Evolutionary conservation across 2,888 invertebrate genomes (phyloP), one percentile per base, ranked within the genome.

Genomic region (Leptinotarsa tumamoca): DNA sequence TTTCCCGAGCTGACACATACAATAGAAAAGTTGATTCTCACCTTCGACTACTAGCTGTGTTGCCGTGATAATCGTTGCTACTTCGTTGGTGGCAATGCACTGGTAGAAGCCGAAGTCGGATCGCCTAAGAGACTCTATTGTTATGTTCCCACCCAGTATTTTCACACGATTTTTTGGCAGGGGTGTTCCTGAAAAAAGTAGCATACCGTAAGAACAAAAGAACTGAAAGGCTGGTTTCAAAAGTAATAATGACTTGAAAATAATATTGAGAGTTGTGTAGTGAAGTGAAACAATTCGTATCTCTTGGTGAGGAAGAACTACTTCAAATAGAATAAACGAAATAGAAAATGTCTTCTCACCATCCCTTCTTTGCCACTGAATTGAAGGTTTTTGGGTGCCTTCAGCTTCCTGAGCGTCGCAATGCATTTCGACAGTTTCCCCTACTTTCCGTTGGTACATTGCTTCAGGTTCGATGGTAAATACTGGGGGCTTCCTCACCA

Each of bases 51-150:
- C 95, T 77, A 97, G 90, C 87, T 96, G 96, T 69, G 96, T 96
- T 81, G 95, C 93, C 23, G 96, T 94, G 74, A 97, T 95, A 87
- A 98, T 94, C n/a, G 96, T 97, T 66, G 98, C 97, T 83, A 98
- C 97, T 90, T 97, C 97, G 88, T 98, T 98, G 79, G 95, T 94
- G 33, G 96, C 97, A 82, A 98, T 95, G 89, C 98, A 98, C 89
- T 98, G 97, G 89, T 98, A 98, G 87, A 94, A 95, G 67, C 98
- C 98, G 88, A 98, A 97, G 90, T 98, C 98, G 79, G 95, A 93
- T 67, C 97, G 92, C 14, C 95, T 91, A 83, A 98, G 90, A 83
- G 94, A 94, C 85, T 95, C 95, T 81, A 98, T 95, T 80, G 97
- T 97, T 84, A 98, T 93, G 90, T 98, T 98, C 13, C 98, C 98